A percentile compares a stretch with the other conserved stretches of the same genome.
phyloP scores from a whole-genome alignment of 2,888 invertebrate genomes.

The Epinotia ramella region DNA sequence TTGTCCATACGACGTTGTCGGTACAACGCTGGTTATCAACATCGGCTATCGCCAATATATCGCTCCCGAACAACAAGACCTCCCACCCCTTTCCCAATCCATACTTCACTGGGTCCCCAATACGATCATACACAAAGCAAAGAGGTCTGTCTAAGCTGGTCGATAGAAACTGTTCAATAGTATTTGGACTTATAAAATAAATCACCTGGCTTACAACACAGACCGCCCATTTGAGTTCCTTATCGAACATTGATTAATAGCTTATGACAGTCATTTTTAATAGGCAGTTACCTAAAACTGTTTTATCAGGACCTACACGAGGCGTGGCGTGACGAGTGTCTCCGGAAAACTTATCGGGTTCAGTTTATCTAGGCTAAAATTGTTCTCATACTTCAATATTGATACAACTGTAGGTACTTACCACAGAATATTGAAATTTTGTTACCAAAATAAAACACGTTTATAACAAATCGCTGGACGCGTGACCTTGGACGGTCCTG shows the following conservation, averaged over 20 bases:
- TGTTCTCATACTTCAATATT: too few species aligned
- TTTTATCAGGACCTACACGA: slow-evolving; percentile 59
- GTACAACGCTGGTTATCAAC: slow-evolving; percentile 64
- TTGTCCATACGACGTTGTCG: slow-evolving; percentile 67
- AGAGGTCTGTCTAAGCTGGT: slow-evolving; percentile 53
- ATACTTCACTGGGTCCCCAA: slow-evolving; percentile 21
- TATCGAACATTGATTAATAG: slow-evolving; percentile 83
- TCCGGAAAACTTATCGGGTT: not conserved
- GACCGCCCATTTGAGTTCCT: slow-evolving; percentile 77
- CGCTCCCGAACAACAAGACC: slow-evolving; percentile 53
- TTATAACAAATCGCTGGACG: not conserved
- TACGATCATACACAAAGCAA: slow-evolving; percentile 15
- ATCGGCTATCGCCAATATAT: slow-evolving; percentile 70
- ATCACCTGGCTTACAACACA: slow-evolving; percentile 71
- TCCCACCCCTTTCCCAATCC: slow-evolving; percentile 47
- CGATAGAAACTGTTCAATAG: slow-evolving; percentile 60
- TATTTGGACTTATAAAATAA: slow-evolving; percentile 71
- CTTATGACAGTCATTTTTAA: slow-evolving; percentile 74
- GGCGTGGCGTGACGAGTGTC: slow-evolving; percentile 27
- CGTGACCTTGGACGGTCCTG: not conserved
- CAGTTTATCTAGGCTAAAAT: not conserved
- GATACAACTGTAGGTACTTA: too few species aligned
- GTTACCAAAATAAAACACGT: not conserved
- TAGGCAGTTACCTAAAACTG: slow-evolving; percentile 67
- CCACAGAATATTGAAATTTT: too few species aligned